Evolutionary conservation across 2,797 vertebrate genomes (phyloP), one percentile per base, ranked within the genome.

Genomic region (Epinephelus awoara): DNA sequence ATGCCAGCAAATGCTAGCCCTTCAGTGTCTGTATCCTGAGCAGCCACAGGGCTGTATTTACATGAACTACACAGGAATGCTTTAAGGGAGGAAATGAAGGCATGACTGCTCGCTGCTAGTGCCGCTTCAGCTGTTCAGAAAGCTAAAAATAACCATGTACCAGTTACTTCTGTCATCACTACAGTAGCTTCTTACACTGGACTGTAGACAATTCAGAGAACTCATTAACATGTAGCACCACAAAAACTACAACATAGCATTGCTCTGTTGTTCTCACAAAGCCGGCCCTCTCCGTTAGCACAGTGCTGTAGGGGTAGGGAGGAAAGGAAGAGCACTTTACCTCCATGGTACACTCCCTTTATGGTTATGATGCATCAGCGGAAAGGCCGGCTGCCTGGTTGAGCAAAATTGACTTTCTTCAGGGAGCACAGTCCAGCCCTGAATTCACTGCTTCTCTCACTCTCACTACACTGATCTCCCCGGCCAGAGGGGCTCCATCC

Each of bases 311-410:
- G 47, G 50, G 62, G 27, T 58, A 38, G 80, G 78, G 72, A 74
- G 83, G 38, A 85, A 72, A 90, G 63, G 65, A 90, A 85, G 55
- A 85, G 66, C 75, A 87, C 74, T 92, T 93, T 95, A 96, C 95
- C 95, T 95, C 93, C 92, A 94, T 89, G 72, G 79, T 76, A 59
- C 72, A 71, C 77, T 89, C 86, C 87, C 40, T 91, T 82, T 82
- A 83, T 69, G 68, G 69, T 70, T 82, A 65, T 72, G 72, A 85
- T 89, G 88, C 90, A 93, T 93, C 90, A 85, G 74, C 34, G 9
- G 71, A 91, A 79, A 77, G 68, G 54, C 55, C 11, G 40, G 47
- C 59, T 61, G 59, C 61, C 76, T 54, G 62, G 82, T 17, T 74
- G 17, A 71, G 56, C 67, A 47, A 72, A 78, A 80, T 40, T 63